Evolutionary conservation across 1,140 invertebrate species (phyloP), one percentile per base, ranked within the genome.

Genomic region (Globodera ellingtonae): DNA sequence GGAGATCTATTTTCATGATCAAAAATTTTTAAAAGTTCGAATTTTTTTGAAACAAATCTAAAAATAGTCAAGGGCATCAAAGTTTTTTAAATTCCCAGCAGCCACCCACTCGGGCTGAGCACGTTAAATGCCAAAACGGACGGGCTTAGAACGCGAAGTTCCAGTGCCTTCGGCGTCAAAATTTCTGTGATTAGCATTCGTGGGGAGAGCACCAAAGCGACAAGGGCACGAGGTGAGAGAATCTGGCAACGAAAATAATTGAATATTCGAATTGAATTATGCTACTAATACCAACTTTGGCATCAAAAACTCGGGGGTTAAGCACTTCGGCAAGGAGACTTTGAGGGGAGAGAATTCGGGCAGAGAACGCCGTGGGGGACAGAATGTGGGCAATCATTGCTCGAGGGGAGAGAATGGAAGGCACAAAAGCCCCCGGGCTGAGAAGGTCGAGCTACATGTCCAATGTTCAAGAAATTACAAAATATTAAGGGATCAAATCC

Each of bases 171-270:
- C 21, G 79, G 79, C 48, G 79, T 73, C 50, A 81, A 48, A 80
- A 81, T 59, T 6, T 79, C 35, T 9, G 82, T 24, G 10, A 81
- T 56, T 6, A 81, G 83, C 4, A 81, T 52, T 15, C 77, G 81
- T 18, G 79, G 79, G 18, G 76, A 24, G 48, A 81, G 79, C 21
- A 80, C 82, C 15, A 15, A 44, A 7, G 75, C 44, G 24, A 21
- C 21, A 18, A 83, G n/a, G 24, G 72, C 44, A 9, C 35, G 47
- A n/a, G 79, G 79, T 13, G 35, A 24, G 9, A 84, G 35, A 21
- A 81, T 35, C 48, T 35, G 21, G 4, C 24, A 74, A 13, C 18
- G 73, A 9, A 2, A 65, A 15, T 65, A 15, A 15, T 2, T 15
- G 59, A 21, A 15, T 65, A 24, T 24, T 24, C 24, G 24, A 24